Percentiles rank a stretch among this genome's conserved stretches.
These are phyloP conservation scores for Pseudachorutes palmiensis DNA, from an alignment of 1,140 invertebrate species.

Conservation along the genomic window DNA sequence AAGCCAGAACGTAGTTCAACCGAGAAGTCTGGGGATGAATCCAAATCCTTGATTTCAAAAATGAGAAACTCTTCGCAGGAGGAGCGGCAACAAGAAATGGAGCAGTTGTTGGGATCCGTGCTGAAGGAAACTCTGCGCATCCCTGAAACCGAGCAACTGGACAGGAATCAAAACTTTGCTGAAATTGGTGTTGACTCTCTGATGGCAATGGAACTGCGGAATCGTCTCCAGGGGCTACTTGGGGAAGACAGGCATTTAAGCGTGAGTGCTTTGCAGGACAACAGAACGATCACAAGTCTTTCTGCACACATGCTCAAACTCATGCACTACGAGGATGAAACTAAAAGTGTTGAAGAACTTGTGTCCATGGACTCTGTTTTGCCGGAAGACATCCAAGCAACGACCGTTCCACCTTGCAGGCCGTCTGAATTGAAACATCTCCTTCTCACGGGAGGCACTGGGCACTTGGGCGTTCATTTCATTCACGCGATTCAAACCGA, in stretches of 20 bases:
- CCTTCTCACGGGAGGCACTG: neutral
- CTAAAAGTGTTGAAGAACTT: neutral
- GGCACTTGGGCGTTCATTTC: neutral
- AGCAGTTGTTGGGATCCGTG: neutral
- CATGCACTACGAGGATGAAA: neutral
- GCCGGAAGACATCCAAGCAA: neutral
- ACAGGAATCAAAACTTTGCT: slow-evolving; percentile 17
- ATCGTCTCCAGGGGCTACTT: slow-evolving; percentile 8
- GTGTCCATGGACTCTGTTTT: neutral
- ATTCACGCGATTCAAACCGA: too few species aligned
- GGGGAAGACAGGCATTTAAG: neutral
- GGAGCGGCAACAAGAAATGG: slow-evolving; percentile 9
- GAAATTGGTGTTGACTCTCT: slow-evolving; percentile 24
- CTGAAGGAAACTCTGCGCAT: slow-evolving; percentile 15
- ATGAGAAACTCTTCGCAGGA: slow-evolving; percentile 1
- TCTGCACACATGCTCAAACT: neutral
- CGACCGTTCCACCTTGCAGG: too few species aligned
- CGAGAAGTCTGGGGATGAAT: neutral
- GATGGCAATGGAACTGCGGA: slow-evolving; percentile 22
- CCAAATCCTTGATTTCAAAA: slow-evolving; percentile 6
- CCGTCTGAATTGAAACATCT: neutral
- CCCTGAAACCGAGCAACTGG: slow-evolving; percentile 14
- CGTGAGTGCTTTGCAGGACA: neutral
- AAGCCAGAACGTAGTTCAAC: neutral
- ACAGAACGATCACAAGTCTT: neutral